These are phyloP conservation scores for Nanorana parkeri DNA, from an alignment of 2,113 vertebrate species.

Conservation along the genomic window DNA sequence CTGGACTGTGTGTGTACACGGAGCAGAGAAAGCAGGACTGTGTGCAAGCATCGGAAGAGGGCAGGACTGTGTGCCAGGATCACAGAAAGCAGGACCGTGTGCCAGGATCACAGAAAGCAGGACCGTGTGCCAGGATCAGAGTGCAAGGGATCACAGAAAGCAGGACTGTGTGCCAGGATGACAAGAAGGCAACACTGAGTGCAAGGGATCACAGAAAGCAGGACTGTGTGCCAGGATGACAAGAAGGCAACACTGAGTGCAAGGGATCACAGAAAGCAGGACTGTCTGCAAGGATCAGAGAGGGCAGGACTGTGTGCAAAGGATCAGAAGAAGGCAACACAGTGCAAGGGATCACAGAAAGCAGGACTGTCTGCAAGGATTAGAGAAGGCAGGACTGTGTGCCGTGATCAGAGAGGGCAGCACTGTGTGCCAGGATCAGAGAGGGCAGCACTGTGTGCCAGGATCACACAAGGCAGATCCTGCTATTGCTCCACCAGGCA, in stretches of 20 bases:
- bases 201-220: neutral
- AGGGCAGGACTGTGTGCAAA: constrained; percentile 14
- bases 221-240: no score
- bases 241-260: no score
- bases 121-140: neutral
- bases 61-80: no score
- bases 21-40: no score
- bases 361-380: neutral
- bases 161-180: no score
- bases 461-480: neutral
- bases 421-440: neutral
- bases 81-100: no score
- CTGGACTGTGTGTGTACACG: no score
- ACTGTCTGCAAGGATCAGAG: neutral
- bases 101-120: neutral
- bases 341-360: no score
- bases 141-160: neutral
- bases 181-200: no score
- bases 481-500: neutral
- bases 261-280: neutral
- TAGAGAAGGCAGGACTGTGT: neutral
- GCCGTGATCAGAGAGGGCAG: neutral
- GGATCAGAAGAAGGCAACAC: no score
- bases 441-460: neutral
- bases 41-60: no score